Base-by-base conservation (phyloP, 2,797 vertebrate species). In the Gallirallus australis region DNA sequence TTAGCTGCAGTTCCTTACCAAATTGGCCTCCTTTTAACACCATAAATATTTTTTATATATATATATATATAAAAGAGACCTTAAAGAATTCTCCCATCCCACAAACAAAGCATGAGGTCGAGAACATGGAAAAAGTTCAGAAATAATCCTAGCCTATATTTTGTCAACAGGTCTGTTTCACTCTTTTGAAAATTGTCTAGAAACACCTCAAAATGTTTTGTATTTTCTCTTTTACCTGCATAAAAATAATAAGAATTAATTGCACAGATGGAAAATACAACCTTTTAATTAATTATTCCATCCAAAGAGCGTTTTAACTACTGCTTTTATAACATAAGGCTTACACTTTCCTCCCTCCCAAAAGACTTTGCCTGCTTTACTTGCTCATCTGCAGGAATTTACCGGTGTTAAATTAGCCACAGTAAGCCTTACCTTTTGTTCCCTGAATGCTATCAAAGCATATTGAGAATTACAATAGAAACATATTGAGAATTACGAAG, bases 351-450 rank as follows among this genome's bases (percentile, higher is more conserved):
- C 15, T 52, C 7, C 8, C 42, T 82, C 82, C 77, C 82, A 60
- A 86, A 94, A 83, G 87, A 33, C 37, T 61, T 37, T 16, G 25
- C 13, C 48, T 88, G 80, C 64, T 91, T 94, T 86, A 73, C 73
- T 94, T 89, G 28, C 70, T 93, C 65, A 71, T 95, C 94, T 90
- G 54, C 50, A 93, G 86, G 88, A 96, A 90, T 94, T 95, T 96
- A 93, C 90, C 95, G 93, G 90, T 97, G 95, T 95, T 94, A 96
- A 95, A 97, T 96, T 95, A 97, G 45, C 76, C 60, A 90, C 3
- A 0, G 82, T 82, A 96, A 96, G 78, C 47, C 76, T 95, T 92
- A 77, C 76, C 50, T 90, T 96, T 96, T 93, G 82, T 94, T 96
- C 91, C 79, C 92, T 81, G 79, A 97, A 91, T 78, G 52, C 89